phyloP scores from a whole-genome alignment of 2,113 vertebrate species.

The Tenrec ecaudatus region DNA sequence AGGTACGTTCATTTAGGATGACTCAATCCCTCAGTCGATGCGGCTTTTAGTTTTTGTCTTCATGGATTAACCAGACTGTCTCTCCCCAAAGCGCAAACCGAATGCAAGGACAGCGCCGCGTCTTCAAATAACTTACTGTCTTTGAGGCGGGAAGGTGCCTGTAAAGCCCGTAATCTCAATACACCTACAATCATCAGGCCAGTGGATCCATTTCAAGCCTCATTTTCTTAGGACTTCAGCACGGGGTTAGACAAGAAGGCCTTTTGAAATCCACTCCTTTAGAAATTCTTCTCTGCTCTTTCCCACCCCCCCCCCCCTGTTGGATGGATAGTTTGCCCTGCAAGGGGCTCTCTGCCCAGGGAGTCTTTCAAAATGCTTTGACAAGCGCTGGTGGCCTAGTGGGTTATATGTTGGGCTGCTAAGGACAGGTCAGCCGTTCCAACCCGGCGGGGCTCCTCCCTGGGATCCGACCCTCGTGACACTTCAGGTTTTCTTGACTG shows the following conservation, averaged over 20 bases:
- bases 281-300: background rate
- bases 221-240: background rate
- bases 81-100: conserved; percentile 13
- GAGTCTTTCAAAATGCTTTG: background rate
- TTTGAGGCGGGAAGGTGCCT: background rate
- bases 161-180: background rate
- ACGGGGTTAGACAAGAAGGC: background rate
- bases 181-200: background rate
- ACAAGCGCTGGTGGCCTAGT: too few relatives aligned
- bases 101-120: background rate
- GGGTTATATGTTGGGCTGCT: too few relatives aligned
- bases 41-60: conserved; percentile 17
- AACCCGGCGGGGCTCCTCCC: too few relatives aligned
- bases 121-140: background rate
- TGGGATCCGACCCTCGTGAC: background rate
- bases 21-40: background rate
- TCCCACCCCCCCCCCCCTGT: background rate
- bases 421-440: too few relatives aligned
- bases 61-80: background rate
- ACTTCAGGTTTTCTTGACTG: background rate
- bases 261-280: conserved; percentile 7
- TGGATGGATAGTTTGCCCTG: background rate
- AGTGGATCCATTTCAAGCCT: background rate
- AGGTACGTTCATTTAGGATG: conserved; percentile 66
- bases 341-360: background rate